Conservation (phyloP, 2,113 vertebrate genomes). For the Gadus chalcogrammus region DNA sequence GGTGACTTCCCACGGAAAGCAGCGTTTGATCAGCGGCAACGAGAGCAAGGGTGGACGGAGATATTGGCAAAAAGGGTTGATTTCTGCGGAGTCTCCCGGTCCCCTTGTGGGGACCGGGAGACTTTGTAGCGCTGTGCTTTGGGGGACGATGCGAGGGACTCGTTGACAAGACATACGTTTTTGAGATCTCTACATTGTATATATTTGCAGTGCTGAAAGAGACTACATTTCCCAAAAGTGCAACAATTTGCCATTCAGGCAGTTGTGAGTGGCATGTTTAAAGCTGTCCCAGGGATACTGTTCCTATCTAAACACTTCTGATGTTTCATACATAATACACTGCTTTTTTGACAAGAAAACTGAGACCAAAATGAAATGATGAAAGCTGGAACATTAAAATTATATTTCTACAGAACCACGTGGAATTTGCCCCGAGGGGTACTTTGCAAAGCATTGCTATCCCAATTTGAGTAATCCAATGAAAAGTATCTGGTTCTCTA, state of each 20-base stretch:
- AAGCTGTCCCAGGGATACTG: constrained; percentile 31
- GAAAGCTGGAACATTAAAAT: constrained; percentile 49
- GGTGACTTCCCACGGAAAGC: constrained; percentile 30
- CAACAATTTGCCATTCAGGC: constrained; percentile 24
- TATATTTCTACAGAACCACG: constrained; percentile 24
- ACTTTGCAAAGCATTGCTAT: constrained; percentile 14
- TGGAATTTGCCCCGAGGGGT: constrained; percentile 15
- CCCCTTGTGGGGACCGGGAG: neutral
- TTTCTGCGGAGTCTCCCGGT: constrained; percentile 29
- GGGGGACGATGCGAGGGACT: constrained; percentile 15
- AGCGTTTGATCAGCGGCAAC: constrained; percentile 11
- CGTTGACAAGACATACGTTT: constrained; percentile 14
- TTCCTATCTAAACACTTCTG: constrained; percentile 47
- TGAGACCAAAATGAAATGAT: constrained; percentile 35
- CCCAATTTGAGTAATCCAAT: constrained; percentile 29
- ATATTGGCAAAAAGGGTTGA: constrained; percentile 3
- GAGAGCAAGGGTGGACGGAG: neutral
- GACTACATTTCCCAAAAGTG: constrained; percentile 21
- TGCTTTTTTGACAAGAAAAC: constrained; percentile 35
- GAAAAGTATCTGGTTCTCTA: constrained; percentile 17
- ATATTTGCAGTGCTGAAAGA: constrained; percentile 28
- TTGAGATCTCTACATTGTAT: constrained; percentile 30
- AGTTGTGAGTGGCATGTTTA: constrained; percentile 31
- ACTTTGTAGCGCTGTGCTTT: constrained; percentile 22
- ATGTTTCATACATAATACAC: constrained; percentile 35